These are phyloP conservation scores for Amblyjoppa fuscipennis DNA, from an alignment of 2,888 invertebrate genomes.

Conservation along the genomic window DNA sequence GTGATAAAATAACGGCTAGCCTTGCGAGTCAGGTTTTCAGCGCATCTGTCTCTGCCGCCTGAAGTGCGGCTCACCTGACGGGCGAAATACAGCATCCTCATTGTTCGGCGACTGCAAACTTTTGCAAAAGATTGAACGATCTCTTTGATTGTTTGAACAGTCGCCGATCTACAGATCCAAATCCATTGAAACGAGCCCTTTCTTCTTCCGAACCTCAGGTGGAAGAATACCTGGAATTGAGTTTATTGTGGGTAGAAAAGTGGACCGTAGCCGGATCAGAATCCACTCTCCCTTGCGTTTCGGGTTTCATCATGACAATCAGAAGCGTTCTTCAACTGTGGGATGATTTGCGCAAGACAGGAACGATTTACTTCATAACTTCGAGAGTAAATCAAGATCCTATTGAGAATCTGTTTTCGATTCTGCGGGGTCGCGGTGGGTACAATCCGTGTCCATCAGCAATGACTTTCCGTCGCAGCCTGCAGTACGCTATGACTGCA, in stretches of 20 bases:
- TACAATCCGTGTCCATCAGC: conserved; percentile 68
- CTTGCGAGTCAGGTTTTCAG: conserved; percentile 73
- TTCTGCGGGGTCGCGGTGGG: conserved; percentile 68
- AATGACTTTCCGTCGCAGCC: conserved; percentile 63
- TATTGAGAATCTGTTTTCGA: conserved; percentile 71
- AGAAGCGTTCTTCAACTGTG: conserved; percentile 68
- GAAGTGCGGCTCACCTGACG: conserved; percentile 61
- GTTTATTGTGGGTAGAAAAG: conserved; percentile 31
- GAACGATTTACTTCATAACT: conserved; percentile 62
- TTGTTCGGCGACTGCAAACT: conserved; percentile 65
- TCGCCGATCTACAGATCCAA: conserved; percentile 32
- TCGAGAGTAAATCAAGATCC: conserved; percentile 69
- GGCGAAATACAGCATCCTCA: conserved; percentile 60
- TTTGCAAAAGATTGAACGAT: conserved; percentile 69
- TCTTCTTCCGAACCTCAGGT: conserved; percentile 46
- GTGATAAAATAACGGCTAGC: conserved; percentile 71
- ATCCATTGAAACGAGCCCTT: conserved; percentile 54
- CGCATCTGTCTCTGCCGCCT: conserved; percentile 67
- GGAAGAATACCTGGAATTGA: conserved; percentile 56
- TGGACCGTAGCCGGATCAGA: conserved; percentile 41
- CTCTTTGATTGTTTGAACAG: conserved; percentile 69
- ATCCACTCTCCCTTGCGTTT: conserved; percentile 68
- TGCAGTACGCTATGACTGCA: conserved; percentile 61
- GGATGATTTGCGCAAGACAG: conserved; percentile 61
- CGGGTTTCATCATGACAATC: conserved; percentile 67